A percentile compares a stretch with the other conserved stretches of the same genome.
Conservation (phyloP, 2,888 invertebrate genomes). For the Holacanthella duospinosa region DNA sequence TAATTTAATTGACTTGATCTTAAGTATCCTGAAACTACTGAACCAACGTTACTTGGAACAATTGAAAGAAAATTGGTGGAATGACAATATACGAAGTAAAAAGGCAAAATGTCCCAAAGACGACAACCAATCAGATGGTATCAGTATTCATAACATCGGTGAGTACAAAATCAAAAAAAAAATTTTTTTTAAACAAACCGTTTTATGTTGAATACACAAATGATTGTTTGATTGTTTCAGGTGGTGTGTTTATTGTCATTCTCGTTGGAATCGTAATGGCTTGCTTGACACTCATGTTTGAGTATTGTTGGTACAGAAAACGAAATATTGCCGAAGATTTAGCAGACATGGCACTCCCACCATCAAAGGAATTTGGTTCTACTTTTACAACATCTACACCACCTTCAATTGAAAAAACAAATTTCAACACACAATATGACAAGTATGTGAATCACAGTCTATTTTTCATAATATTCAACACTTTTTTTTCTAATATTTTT, state of each 20-base stretch:
- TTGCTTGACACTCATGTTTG: slow-evolving; percentile 78
- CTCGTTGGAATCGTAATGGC: slow-evolving; percentile 89
- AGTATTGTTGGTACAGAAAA: slow-evolving; percentile 75
- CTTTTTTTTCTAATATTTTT: background rate
- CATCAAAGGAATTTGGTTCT: slow-evolving; percentile 32
- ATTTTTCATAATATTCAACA: background rate
- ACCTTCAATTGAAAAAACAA: slow-evolving; percentile 32
- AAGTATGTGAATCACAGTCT: slow-evolving; percentile 30
- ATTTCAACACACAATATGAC: slow-evolving; percentile 37
- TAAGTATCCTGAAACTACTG: slow-evolving; percentile 78
- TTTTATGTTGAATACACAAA: background rate
- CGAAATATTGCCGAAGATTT: slow-evolving; percentile 36
- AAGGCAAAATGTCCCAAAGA: slow-evolving; percentile 67
- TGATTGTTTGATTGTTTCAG: slow-evolving; percentile 11
- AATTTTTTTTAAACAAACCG: background rate
- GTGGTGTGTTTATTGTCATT: slow-evolving; percentile 82
- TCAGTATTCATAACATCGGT: slow-evolving; percentile 94
- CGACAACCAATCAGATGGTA: slow-evolving; percentile 90
- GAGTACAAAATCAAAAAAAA: slow-evolving; percentile 15
- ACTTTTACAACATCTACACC: slow-evolving; percentile 10
- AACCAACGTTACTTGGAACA: slow-evolving; percentile 86
- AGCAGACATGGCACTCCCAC: slow-evolving; percentile 36
- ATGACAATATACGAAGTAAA: slow-evolving; percentile 59
- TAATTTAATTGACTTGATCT: background rate
- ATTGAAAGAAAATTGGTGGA: slow-evolving; percentile 95